A percentile compares a stretch with the other conserved stretches of the same genome.
Conservation (phyloP, 2,888 invertebrate genomes). For the Apeira syringaria region DNA sequence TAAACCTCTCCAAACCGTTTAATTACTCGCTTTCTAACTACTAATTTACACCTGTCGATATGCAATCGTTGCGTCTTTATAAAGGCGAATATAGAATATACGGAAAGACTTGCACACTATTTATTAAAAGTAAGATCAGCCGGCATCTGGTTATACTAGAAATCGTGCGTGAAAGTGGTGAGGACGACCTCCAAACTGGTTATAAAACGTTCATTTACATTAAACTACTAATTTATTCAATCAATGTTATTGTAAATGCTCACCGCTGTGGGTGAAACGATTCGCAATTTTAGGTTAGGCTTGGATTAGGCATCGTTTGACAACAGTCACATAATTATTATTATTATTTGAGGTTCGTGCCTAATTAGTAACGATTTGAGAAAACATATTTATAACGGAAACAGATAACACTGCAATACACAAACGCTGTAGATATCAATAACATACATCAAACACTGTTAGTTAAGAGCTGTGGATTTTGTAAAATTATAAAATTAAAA, state of each 20-base stretch:
- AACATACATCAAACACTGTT: too few species aligned
- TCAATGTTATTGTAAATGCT: constrained; percentile 36
- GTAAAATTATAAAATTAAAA: too few species aligned
- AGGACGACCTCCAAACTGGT: constrained; percentile 59
- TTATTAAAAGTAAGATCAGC: constrained; percentile 48
- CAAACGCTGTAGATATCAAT: too few species aligned
- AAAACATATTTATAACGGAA: too few species aligned
- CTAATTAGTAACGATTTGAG: too few species aligned
- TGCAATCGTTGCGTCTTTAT: constrained; percentile 22
- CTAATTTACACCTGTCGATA: constrained; percentile 25
- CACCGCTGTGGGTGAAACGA: constrained; percentile 27
- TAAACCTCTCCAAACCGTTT: constrained; percentile 19
- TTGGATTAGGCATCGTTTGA: too few species aligned
- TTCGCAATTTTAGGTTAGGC: constrained; percentile 13
- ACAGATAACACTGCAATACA: too few species aligned
- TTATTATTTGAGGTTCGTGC: too few species aligned
- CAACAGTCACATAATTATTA: too few species aligned
- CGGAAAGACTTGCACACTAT: constrained; percentile 20
- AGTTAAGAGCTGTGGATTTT: too few species aligned
- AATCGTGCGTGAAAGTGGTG: constrained; percentile 70
- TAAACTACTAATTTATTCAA: constrained; percentile 47
- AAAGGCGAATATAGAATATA: constrained; percentile 19
- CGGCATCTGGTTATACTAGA: constrained; percentile 56
- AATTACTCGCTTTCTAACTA: constrained; percentile 38
- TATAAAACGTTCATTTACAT: constrained; percentile 63